Base-by-base conservation (phyloP, 2,113 vertebrate genomes). In the Ploceus nigricollis region DNA sequence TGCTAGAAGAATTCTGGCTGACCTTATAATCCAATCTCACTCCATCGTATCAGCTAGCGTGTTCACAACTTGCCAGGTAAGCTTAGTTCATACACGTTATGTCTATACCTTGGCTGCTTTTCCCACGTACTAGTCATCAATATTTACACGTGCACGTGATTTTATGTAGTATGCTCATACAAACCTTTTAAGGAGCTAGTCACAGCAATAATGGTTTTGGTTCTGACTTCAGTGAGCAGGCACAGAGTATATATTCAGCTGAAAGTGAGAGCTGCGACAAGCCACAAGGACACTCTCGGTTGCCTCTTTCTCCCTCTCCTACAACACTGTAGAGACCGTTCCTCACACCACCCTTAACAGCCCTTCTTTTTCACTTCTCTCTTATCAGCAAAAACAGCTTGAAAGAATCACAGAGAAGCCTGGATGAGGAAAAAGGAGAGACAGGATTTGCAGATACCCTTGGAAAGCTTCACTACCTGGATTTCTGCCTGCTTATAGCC, bases 1-100 rank as follows among this genome's bases (percentile, higher is more conserved):
- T 53, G 76, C 50, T 35, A 54, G n/a, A 84, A 94, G 47, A 93
- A 83, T 82, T 79, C 76, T 82, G 57, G 40, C 45, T 82, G 45
- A 56, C 58, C 58, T 71, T 72, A 10, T 30, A 66, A 70, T 25
- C 40, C 45, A 64, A 11, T 47, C 48, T 69, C 63, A 53, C 15
- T 85, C 28, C 35, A 76, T 64, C 16, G 0, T n/a, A 57, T 48
- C 48, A 92, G 37, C 16, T 71, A 65, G 7, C 5, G 42, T 64
- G 63, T 47, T 82, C 33, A 12, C 37, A 72, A 33, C 25, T 56
- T 66, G 50, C 11, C 28, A 72, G 20, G 20, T 44, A 72, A 91
- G n/a, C 39, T 79, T 56, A 40, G 22, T 14, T 87, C 44, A 60
- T 6, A 73, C 4, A 25, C 9, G 13, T 64, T 37, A 22, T 28